These are phyloP conservation scores for Marmota flaviventris DNA, from an alignment of 2,113 vertebrate genomes.

Conservation along the genomic window DNA sequence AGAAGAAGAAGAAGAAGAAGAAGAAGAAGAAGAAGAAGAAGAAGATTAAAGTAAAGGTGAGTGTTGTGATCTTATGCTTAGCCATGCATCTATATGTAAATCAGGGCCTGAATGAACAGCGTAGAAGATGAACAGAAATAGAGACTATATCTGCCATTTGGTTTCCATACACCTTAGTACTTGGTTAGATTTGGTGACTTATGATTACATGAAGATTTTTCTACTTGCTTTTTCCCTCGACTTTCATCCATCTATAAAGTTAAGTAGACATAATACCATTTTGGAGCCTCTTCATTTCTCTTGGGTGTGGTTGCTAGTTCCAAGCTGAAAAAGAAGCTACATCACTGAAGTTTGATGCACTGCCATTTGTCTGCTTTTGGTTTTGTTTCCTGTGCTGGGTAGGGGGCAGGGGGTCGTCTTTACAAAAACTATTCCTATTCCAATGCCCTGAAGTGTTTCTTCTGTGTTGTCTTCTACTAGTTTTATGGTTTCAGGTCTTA, in stretches of 20 bases:
- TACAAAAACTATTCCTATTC: neutral
- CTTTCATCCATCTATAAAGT: neutral
- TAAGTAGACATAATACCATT: neutral
- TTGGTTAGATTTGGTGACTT: neutral
- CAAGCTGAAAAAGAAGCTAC: neutral
- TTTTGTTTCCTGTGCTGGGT: neutral
- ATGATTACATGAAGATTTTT: neutral
- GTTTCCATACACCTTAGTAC: neutral
- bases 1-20: fast-evolving
- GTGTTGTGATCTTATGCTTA: neutral
- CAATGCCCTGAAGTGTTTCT: neutral
- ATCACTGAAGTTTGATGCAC: neutral
- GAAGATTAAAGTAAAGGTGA: neutral
- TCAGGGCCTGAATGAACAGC: neutral
- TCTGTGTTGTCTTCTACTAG: neutral
- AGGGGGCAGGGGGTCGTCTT: neutral
- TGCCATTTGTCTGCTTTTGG: neutral
- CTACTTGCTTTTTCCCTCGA: neutral
- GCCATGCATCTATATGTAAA: fast-evolving
- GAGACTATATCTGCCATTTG: neutral
- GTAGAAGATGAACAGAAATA: neutral
- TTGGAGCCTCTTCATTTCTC: neutral
- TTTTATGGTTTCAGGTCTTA: neutral
- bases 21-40: too few species aligned
- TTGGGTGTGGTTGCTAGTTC: neutral